Percentiles rank a stretch among this genome's conserved stretches.
phyloP scores from a whole-genome alignment of 1,140 invertebrate species.

The Cotesia chilonis region DNA sequence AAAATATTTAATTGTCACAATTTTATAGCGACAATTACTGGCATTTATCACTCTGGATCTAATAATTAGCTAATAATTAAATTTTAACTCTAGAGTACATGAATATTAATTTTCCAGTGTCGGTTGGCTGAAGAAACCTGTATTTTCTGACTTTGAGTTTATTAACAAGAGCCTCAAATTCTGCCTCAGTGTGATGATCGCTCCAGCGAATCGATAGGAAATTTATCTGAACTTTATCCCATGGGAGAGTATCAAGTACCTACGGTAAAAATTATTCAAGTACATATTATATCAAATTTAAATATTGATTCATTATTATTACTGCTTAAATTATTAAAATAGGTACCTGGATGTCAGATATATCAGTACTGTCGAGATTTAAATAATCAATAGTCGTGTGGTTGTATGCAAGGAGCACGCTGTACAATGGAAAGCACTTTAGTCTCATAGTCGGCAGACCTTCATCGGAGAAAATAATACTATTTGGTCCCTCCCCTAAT shows the following conservation, averaged over 20 bases:
- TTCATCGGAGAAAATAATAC: conserved; percentile 61
- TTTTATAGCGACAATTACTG: neutral
- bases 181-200: conserved; percentile 54
- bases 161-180: conserved; percentile 57
- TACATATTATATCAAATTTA: neutral
- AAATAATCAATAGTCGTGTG: conserved; percentile 76
- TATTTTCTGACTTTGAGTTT: conserved; percentile 56
- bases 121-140: conserved; percentile 49
- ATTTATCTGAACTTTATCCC: conserved; percentile 61
- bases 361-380: conserved; percentile 70
- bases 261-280: conserved; percentile 39
- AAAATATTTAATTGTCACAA: too few relatives aligned
- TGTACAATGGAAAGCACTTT: conserved; percentile 85
- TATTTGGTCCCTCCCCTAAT: conserved; percentile 67
- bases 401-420: conserved; percentile 80
- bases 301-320: too few relatives aligned
- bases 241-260: conserved; percentile 63
- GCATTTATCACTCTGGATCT: neutral
- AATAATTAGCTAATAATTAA: conserved; percentile 37
- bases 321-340: too few relatives aligned
- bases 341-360: conserved; percentile 53
- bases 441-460: conserved; percentile 71
- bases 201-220: conserved; percentile 61
- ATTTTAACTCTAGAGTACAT: conserved; percentile 58
- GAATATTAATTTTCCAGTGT: conserved; percentile 59